phyloP scores from a whole-genome alignment of 2,797 vertebrate species.

The Acipenser transmontanus region DNA sequence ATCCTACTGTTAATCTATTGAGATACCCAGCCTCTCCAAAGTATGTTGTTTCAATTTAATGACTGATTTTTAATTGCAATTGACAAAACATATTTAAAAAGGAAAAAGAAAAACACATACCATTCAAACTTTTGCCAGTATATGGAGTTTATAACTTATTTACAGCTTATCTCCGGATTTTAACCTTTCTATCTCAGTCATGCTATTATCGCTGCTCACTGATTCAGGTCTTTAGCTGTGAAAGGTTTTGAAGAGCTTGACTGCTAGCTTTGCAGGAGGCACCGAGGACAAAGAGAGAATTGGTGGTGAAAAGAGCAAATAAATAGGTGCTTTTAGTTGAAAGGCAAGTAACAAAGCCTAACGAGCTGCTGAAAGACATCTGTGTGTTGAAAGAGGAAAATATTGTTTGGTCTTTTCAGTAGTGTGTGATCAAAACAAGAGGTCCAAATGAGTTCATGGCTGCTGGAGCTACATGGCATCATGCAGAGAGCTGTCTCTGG shows the following conservation, averaged over 20 bases:
- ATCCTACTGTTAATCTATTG: no score
- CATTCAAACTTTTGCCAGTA: neutral
- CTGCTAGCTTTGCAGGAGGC: conserved; percentile 69
- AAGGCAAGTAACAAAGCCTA: conserved; percentile 80
- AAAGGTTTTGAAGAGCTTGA: conserved; percentile 66
- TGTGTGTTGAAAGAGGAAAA: conserved; percentile 77
- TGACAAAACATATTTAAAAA: neutral
- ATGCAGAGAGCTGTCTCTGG: conserved; percentile 85
- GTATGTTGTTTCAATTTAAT: no score
- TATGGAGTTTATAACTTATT: neutral
- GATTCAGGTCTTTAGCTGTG: conserved; percentile 70
- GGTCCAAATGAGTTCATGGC: conserved; percentile 79
- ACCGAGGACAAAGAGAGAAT: conserved; percentile 79
- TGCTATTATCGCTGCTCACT: conserved; percentile 62
- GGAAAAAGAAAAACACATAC: neutral
- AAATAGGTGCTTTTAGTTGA: conserved; percentile 93
- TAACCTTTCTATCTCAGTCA: conserved; percentile 19
- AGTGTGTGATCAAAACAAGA: conserved; percentile 86
- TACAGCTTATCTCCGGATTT: neutral
- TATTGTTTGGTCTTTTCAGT: conserved; percentile 78
- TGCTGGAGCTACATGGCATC: conserved; percentile 82
- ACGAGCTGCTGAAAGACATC: conserved; percentile 75
- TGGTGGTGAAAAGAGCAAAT: conserved; percentile 90
- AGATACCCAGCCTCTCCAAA: no score
- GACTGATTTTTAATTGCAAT: no score